Base-by-base conservation (phyloP, 2,888 invertebrate genomes). In the Apeira syringaria region DNA sequence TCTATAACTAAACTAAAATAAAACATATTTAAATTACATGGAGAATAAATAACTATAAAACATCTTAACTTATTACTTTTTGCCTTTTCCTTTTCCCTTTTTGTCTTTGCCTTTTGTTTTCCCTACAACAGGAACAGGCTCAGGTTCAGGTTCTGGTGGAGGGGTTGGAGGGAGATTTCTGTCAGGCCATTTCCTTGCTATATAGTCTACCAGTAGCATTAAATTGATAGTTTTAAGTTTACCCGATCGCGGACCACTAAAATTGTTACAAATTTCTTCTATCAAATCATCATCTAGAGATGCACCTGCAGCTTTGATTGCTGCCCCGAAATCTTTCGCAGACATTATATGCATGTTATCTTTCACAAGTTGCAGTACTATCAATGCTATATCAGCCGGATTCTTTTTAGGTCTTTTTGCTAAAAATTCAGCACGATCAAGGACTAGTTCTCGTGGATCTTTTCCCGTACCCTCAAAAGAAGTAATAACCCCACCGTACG, bases 151-250 rank as follows among this genome's bases (percentile, higher is more conserved):
- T 51, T 75, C 72, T 0, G 77, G 74, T 0, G 71, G 73, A 3
- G 80, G 77, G 5, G 78, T 77, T 0, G 69, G 68, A 0, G 78
- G 81, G 17, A 83, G 45, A 17, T 71, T 57, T 8, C 68, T 68
- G 1, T 81, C 79, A 2, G 84, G 83, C 81, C 82, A 84, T 55
- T 75, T 75, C 13, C 77, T 64, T 31, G 57, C 60, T n/a, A 78
- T 54, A 48, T 64, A 84, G 9, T 83, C 82, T 1, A 59, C 71
- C 22, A 81, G 11, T 4, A 37, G 13, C 3, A 22, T 48, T 1
- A 83, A 33, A 59, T 75, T 58, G 11, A 84, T 60, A 2, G 56
- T 64, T 47, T 69, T 80, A 1, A 47, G 4, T 47, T 83, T 81
- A 1, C 49, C 36, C 10, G 40, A 35, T 29, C 50, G 59, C 6